Conservation (phyloP, 2,113 vertebrate species). For the Aspidoscelis tigris region DNA sequence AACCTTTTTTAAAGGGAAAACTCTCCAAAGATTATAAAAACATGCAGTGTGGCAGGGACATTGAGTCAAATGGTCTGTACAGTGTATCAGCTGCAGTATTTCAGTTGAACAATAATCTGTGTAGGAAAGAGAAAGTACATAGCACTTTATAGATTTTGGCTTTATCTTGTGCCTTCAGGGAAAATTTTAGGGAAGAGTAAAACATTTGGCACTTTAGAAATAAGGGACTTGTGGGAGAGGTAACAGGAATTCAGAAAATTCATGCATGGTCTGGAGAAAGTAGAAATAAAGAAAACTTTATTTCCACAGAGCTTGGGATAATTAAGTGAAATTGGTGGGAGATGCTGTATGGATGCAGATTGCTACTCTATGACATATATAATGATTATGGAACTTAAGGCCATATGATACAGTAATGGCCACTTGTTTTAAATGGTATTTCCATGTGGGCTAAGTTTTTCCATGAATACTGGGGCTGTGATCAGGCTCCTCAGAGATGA, state of each 20-base stretch:
- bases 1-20: not conserved
- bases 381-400: not conserved
- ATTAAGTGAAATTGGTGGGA: not conserved
- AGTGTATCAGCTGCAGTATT: not conserved
- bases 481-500: too few relatives aligned
- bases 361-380: not conserved
- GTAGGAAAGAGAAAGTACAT: not conserved
- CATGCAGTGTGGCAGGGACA: not conserved
- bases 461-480: too few relatives aligned
- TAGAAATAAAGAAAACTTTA: not conserved
- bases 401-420: not conserved
- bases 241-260: not conserved
- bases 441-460: too few relatives aligned
- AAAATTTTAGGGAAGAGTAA: not conserved
- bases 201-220: not conserved
- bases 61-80: not conserved
- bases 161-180: not conserved
- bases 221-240: not conserved
- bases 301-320: not conserved
- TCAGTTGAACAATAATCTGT: not conserved
- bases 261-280: not conserved
- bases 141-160: not conserved
- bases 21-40: not conserved
- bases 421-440: not conserved
- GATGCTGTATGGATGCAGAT: not conserved